These are phyloP conservation scores for Mastomys coucha DNA, from an alignment of 2,113 vertebrate genomes.

Conservation along the genomic window DNA sequence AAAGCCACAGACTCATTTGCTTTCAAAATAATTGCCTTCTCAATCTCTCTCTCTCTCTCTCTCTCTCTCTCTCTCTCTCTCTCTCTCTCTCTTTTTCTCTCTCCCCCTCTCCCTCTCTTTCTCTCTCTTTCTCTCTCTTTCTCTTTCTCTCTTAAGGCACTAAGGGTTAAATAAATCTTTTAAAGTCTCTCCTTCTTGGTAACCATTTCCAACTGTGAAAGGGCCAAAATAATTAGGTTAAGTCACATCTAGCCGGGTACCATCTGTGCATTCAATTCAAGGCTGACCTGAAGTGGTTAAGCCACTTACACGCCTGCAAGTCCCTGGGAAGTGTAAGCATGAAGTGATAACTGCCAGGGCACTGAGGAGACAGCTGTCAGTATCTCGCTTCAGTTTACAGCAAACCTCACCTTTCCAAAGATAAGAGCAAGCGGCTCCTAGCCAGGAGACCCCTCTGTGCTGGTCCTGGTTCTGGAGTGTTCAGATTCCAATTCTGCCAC, in stretches of 20 bases:
- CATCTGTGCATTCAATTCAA: conserved; percentile 60
- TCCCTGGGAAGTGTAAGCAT: conserved; percentile 40
- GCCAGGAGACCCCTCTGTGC: neutral
- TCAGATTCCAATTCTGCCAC: conserved; percentile 48
- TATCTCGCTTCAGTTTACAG: conserved; percentile 44
- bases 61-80: neutral
- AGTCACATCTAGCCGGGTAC: conserved; percentile 49
- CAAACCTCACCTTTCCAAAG: conserved; percentile 38
- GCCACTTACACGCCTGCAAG: conserved; percentile 59
- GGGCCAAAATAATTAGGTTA: conserved; percentile 68
- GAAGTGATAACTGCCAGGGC: neutral
- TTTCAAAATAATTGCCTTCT: conserved; percentile 11
- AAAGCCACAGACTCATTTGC: neutral
- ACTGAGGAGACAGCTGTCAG: conserved; percentile 8
- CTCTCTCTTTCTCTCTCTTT: neutral
- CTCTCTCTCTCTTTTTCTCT: neutral
- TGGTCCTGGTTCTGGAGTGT: neutral
- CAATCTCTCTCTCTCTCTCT: neutral
- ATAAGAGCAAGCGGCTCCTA: conserved; percentile 2
- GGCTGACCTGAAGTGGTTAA: conserved; percentile 51
- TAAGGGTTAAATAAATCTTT: conserved; percentile 33
- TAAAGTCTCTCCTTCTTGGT: conserved; percentile 31
- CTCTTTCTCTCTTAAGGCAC: neutral
- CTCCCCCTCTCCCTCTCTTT: too few species aligned
- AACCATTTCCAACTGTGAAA: conserved; percentile 53